A percentile compares a stretch with the other conserved stretches of the same genome.
Conservation (phyloP, 2,888 invertebrate species). For the Neoaliturus tenellus region DNA sequence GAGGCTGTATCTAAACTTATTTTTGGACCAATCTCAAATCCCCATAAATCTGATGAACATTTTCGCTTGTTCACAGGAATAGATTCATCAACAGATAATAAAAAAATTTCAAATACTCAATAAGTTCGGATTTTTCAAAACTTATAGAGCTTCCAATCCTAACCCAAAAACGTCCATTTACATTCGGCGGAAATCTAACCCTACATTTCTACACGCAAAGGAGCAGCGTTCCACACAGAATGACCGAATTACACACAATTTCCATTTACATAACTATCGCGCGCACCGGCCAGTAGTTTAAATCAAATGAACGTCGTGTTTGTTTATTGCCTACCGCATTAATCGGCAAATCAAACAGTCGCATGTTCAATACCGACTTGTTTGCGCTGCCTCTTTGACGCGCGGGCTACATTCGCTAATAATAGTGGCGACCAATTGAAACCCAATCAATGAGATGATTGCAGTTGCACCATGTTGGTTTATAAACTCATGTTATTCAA, state of each 20-base stretch:
- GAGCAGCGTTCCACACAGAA: too few relatives aligned
- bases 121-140: too few relatives aligned
- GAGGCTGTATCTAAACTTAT: too few relatives aligned
- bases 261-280: conserved; percentile 10
- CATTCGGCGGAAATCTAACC: too few relatives aligned
- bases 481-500: conserved; percentile 24
- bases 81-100: too few relatives aligned
- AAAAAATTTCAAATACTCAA: too few relatives aligned
- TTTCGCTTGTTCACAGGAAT: too few relatives aligned
- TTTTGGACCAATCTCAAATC: too few relatives aligned
- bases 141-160: too few relatives aligned
- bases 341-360: conserved; percentile 27
- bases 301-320: conserved; percentile 30
- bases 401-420: conserved; percentile 15
- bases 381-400: conserved; percentile 9
- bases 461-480: conserved; percentile 15
- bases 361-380: neutral
- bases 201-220: neutral
- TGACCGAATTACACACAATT: conserved; percentile 11
- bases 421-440: conserved; percentile 42
- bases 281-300: conserved; percentile 3
- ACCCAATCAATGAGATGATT: conserved; percentile 32
- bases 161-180: neutral
- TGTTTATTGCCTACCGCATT: conserved; percentile 22
- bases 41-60: too few relatives aligned